Evolutionary conservation across 2,797 vertebrate genomes (phyloP), one percentile per base, ranked within the genome.

Genomic region (Catostomus latipinnis): DNA sequence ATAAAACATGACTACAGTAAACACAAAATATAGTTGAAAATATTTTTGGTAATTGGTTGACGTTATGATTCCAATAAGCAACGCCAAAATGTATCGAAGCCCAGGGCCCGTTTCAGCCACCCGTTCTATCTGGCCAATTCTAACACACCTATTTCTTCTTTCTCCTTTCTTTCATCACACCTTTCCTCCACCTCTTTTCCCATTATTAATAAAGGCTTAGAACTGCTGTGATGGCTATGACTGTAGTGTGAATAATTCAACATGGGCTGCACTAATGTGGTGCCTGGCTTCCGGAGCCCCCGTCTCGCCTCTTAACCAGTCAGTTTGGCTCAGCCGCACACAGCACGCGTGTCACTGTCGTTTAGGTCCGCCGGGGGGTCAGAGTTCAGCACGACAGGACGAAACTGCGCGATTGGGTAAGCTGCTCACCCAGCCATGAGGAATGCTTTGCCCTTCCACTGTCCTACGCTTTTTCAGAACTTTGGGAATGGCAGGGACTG

Each of bases 231-330:
- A 88, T 76, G 72, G 62, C 71, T 81, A 68, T 67, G 78, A 81
- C 62, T 81, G 0, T 0, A 81, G 52, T 57, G 72, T 94, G 89
- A 93, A 93, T 94, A 91, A 94, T 95, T 94, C 79, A 94, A 66
- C 11, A 83, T 60, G 22, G 9, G 74, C 81, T 62, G 0, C 62
- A 80, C 76, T 91, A 90, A 91, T 90, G 84, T 84, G 79, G 83
- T 81, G 80, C 13, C 71, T 13, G 53, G 86, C 82, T 72, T 87
- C 86, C 58, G 84, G 74, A 70, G 65, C 86, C 86, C 34, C 88
- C 92, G 85, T 90, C 80, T 81, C 5, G 62, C 85, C 91, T 93
- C 91, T 93, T 92, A 93, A 91, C 86, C 89, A 95, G 92, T 95
- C 90, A 92, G 89, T 89, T 93, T 86, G 86, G 87, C 88, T 95